Evolutionary conservation across 2,888 invertebrate genomes (phyloP), one percentile per base, ranked within the genome.

Genomic region (Metopia argyrocephala): DNA sequence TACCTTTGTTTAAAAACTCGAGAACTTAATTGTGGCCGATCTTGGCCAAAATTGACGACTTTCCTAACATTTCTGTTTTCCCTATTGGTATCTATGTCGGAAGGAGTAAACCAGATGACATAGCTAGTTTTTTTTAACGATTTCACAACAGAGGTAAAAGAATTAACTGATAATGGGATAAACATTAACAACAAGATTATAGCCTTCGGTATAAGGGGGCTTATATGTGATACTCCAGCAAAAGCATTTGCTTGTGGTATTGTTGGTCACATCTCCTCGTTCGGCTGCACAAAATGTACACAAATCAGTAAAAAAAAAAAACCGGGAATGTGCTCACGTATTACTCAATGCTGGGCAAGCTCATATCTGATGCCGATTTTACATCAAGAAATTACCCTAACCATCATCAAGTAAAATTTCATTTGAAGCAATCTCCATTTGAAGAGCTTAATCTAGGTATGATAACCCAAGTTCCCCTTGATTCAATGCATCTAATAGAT

Each of bases 31-130:
- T 31, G 9, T 31, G 28, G 3, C 28, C 28, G 9, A 1, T 1
- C 2, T 31, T 31, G 68, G 56, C 46, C 4, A 57, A 69, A 57
- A 27, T 57, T 69, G 56, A 45, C 23, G 46, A 69, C 59, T 57
- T 68, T 54, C 56, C 68, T 21, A 45, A 57, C 46, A 38, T 69
- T 56, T 56, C 46, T 69, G 12, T 31, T 57, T 45, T 69, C 57
- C 69, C 69, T 69, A 69, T 69, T 69, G 69, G 45, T 56, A 56
- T 45, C 56, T 69, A 71, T 18, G 57, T 71, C 50, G 62, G 71
- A 57, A 61, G 61, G 21, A 71, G 57, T 61, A 71, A 71, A 61
- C 59, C 61, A 31, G 7, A 31, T 31, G 31, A 0, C 9, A 7
- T 31, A 9, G 5, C 27, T 59, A 56, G 38, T 57, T 70, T 59